A percentile compares a stretch with the other conserved stretches of the same genome.
Evolutionary conservation across 2,797 vertebrate genomes (phyloP).

Genomic region (Labroides dimidiatus): DNA sequence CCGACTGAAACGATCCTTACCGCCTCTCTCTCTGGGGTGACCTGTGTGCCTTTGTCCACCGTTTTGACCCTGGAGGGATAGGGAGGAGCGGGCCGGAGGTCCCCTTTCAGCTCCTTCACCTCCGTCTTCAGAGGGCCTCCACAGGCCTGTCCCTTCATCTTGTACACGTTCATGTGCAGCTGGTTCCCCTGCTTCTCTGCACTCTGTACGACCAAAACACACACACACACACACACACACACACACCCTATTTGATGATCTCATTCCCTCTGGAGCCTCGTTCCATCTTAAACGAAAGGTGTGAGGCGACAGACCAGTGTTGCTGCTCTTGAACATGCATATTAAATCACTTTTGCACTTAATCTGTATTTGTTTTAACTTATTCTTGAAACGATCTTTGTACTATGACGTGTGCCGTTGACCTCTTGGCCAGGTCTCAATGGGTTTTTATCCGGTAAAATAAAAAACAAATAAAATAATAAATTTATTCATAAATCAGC

Average conservation of each 20-base stretch:
- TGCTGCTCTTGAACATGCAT: no score
- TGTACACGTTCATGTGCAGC: conserved; percentile 94
- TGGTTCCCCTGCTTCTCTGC: conserved; percentile 93
- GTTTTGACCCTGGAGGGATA: conserved; percentile 86
- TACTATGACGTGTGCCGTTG: no score
- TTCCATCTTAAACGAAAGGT: no score
- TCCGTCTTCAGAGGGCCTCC: conserved; percentile 81
- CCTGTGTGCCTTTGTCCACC: conserved; percentile 87
- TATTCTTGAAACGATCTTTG: no score
- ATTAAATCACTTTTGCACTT: no score
- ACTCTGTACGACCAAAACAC: conserved; percentile 80
- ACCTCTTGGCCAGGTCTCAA: no score
- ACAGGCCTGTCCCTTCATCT: conserved; percentile 83
- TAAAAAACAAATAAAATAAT: background rate
- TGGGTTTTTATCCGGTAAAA: no score
- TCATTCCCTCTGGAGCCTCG: no score
- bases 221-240: background rate
- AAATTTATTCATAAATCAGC: background rate
- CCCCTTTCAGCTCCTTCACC: conserved; percentile 80
- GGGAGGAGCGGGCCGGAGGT: conserved; percentile 86
- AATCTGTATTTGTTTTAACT: no score
- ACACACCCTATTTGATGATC: no score
- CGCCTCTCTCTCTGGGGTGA: conserved; percentile 81
- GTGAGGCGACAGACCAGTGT: no score
- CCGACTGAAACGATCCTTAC: conserved; percentile 73